Evolutionary conservation across 2,797 vertebrate species (phyloP).

Genomic region (Notoglanidium macrostoma): DNA sequence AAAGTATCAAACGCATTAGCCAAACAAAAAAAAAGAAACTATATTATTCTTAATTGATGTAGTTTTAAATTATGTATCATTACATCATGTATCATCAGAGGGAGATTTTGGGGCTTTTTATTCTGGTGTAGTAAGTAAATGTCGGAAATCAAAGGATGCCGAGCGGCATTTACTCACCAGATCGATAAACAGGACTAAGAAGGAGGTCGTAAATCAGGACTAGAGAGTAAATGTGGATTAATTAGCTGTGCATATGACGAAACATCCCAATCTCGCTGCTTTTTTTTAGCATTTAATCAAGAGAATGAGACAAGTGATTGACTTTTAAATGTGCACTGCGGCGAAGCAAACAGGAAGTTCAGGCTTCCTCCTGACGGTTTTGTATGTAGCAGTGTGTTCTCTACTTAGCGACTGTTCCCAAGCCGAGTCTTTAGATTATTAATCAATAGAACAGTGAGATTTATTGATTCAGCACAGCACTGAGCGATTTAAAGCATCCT

Average conservation of each 20-base stretch:
- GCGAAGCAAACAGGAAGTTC: neutral
- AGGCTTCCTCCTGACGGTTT: neutral
- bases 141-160: too few relatives aligned
- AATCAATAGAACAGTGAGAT: neutral
- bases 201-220: neutral
- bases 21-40: too few relatives aligned
- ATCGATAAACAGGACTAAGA: neutral
- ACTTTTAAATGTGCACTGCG: neutral
- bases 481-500: neutral
- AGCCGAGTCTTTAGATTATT: neutral
- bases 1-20: too few relatives aligned
- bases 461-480: neutral
- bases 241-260: neutral
- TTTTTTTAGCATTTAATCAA: conserved; percentile 5
- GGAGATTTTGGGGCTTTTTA: neutral
- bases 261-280: neutral
- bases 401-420: neutral
- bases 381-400: neutral
- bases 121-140: neutral
- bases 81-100: neutral
- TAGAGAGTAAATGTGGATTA: conserved; percentile 9
- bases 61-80: too few relatives aligned
- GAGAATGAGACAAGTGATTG: neutral
- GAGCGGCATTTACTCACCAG: neutral
- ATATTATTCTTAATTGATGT: too few relatives aligned